Conservation (phyloP, 2,888 invertebrate species). For the Deilephila elpenor region DNA sequence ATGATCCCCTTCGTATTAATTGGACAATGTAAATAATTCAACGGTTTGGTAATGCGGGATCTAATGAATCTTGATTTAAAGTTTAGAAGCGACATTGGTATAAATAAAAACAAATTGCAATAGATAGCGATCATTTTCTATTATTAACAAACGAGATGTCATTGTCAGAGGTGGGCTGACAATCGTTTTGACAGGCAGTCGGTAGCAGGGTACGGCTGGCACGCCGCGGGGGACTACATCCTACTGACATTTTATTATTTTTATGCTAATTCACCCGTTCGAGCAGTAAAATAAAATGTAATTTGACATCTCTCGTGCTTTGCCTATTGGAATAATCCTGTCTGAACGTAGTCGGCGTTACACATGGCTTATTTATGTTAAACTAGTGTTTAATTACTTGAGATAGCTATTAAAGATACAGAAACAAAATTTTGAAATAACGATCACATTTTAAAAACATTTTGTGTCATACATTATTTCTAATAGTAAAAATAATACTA, state of each 20-base stretch:
- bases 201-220: slow-evolving; percentile 52
- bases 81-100: background rate
- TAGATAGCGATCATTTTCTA: slow-evolving; percentile 38
- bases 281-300: slow-evolving; percentile 61
- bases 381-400: background rate
- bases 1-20: slow-evolving; percentile 13
- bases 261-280: slow-evolving; percentile 72
- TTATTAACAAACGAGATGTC: slow-evolving; percentile 53
- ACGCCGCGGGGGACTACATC: slow-evolving; percentile 62
- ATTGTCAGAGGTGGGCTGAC: slow-evolving; percentile 55
- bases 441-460: too few species aligned
- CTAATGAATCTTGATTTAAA: background rate
- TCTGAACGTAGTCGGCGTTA: slow-evolving; percentile 34
- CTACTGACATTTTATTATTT: slow-evolving; percentile 76
- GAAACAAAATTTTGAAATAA: background rate
- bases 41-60: background rate
- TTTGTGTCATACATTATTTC: too few species aligned
- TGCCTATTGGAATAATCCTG: slow-evolving; percentile 38
- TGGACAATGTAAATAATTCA: background rate
- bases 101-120: slow-evolving; percentile 24
- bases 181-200: slow-evolving; percentile 66
- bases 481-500: too few species aligned
- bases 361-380: background rate
- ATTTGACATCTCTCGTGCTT: slow-evolving; percentile 50
- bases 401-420: background rate